phyloP scores from a whole-genome alignment of 2,888 invertebrate genomes.

The Drosophila pseudotakahashii region DNA sequence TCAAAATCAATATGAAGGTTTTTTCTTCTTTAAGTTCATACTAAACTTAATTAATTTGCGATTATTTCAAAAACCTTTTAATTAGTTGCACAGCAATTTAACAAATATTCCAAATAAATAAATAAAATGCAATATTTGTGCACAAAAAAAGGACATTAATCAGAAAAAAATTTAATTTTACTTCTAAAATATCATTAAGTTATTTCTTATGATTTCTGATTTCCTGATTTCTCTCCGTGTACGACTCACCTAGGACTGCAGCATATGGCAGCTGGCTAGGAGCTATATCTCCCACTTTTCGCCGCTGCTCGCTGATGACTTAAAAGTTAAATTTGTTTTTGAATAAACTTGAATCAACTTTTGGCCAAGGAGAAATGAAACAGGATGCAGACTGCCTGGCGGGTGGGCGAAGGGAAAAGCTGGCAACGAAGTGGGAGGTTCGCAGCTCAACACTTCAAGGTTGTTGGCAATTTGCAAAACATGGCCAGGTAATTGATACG shows the following conservation, averaged over 20 bases:
- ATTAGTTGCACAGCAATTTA: no score
- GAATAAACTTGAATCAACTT: slow-evolving; percentile 77
- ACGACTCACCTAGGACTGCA: slow-evolving; percentile 2
- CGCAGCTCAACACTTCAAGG: slow-evolving; percentile 47
- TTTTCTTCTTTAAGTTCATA: no score
- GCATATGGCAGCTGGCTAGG: slow-evolving; percentile 28
- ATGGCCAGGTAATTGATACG: slow-evolving; percentile 64
- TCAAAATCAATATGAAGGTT: no score
- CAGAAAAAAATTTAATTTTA: no score
- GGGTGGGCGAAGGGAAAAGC: slow-evolving; percentile 7
- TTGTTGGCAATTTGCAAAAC: slow-evolving; percentile 50
- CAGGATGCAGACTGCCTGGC: slow-evolving; percentile 16
- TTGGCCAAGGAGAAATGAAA: slow-evolving; percentile 43
- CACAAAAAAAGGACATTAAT: no score
- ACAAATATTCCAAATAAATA: neutral
- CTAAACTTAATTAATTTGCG: no score
- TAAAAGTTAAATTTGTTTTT: slow-evolving; percentile 76
- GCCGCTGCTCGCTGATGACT: slow-evolving; percentile 61
- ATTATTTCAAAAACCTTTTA: no score
- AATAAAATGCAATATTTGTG: neutral
- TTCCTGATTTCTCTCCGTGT: neutral
- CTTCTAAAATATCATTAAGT: no score
- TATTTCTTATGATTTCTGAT: no score
- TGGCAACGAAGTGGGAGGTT: no score
- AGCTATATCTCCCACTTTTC: slow-evolving; percentile 25